These are phyloP conservation scores for Melanotaenia duboulayi DNA, from an alignment of 2,113 vertebrate genomes.

Conservation along the genomic window DNA sequence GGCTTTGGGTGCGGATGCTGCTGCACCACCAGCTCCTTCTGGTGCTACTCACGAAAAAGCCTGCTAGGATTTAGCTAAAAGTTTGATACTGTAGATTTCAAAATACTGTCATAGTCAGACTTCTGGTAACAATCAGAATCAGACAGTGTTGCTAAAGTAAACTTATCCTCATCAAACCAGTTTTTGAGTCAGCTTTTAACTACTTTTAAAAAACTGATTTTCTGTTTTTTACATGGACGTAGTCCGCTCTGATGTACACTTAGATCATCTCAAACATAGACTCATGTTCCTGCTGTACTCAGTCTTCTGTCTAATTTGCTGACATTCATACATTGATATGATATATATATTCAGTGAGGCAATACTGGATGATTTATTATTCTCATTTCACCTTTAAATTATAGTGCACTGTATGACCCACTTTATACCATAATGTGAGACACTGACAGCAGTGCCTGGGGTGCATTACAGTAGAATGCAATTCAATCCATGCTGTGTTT, in stretches of 20 bases:
- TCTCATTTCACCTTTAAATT: slow-evolving; percentile 4
- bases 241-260: neutral
- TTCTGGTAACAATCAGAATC: slow-evolving; percentile 1
- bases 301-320: neutral
- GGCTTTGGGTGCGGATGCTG: slow-evolving; percentile 35
- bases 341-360: neutral
- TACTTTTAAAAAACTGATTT: neutral
- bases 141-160: neutral
- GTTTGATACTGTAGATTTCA: slow-evolving; percentile 33
- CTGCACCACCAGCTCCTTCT: slow-evolving; percentile 63
- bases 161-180: neutral
- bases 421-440: slow-evolving; percentile 21
- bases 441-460: slow-evolving; percentile 16
- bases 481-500: slow-evolving; percentile 4
- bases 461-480: slow-evolving; percentile 7
- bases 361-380: neutral
- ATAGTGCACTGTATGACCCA: neutral
- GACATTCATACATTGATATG: neutral
- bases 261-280: neutral
- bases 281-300: neutral
- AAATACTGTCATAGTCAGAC: slow-evolving; percentile 11
- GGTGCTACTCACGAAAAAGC: slow-evolving; percentile 40
- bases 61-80: slow-evolving; percentile 32
- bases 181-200: neutral
- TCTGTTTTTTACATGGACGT: neutral